Evolutionary conservation across 2,888 invertebrate species (phyloP), one percentile per base, ranked within the genome.

Genomic region (Mesoligia furuncula): DNA sequence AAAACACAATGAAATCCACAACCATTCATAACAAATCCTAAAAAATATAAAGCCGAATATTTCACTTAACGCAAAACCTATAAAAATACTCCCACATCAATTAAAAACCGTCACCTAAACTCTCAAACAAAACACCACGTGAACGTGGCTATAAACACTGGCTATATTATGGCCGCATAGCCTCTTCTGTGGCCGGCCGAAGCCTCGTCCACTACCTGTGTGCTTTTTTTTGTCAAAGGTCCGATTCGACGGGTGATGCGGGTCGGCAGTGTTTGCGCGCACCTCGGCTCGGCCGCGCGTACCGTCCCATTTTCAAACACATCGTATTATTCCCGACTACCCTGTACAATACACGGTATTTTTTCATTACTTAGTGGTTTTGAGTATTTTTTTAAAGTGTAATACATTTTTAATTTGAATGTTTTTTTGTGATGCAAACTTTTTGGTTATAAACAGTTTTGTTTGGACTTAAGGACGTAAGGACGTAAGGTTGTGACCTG

Each of bases 211-310:
- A 85, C 86, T 93, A 93, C 93, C 93, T 93, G 93, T 92, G 73
- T 76, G 88, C 90, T 94, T 94, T 81, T 73, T 94, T 95, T 93
- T 93, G 93, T 93, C 93, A 94, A 94, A 93, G 94, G 93, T 93
- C 93, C 92, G 93, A 92, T 91, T 90, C 88, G 83, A 85, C 90
- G 90, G 94, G 93, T 94, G 85, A 85, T 48, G 72, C 93, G 90
- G 91, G 92, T 90, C 95, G 87, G 64, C 79, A 96, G 96, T 96
- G 93, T 92, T 93, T 91, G 90, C 89, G 93, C 94, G 94, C 92
- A 87, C 89, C 91, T 93, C 95, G 93, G 82, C 87, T 80, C 83
- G 92, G 88, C 85, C 93, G 95, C 94, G 93, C 95, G 96, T 92
- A 75, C 73, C 78, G 88, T 75, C 80, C 75, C 61, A 73, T 78